Evolutionary conservation across 1,140 invertebrate species (phyloP).

Genomic region (Potamilus streckersoni): DNA sequence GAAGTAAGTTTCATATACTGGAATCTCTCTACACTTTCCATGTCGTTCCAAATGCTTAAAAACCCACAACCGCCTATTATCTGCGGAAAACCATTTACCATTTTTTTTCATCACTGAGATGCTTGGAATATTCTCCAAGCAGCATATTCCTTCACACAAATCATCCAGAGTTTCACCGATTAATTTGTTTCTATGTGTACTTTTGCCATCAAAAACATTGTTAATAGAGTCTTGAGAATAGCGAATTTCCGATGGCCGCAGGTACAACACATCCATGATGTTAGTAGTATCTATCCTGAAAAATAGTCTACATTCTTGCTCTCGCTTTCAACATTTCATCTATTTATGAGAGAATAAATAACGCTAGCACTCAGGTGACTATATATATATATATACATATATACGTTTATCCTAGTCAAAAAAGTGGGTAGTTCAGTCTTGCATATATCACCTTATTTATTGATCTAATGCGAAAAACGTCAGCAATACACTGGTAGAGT

Average conservation of each 20-base stretch:
- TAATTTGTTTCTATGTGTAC: background rate
- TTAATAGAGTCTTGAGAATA: slow-evolving; percentile 28
- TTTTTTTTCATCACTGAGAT: slow-evolving; percentile 5
- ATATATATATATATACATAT: too few species aligned
- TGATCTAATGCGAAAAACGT: too few species aligned
- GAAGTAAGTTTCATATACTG: background rate
- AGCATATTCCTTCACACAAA: slow-evolving; percentile 11
- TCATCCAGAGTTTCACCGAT: slow-evolving; percentile 32
- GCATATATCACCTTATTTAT: too few species aligned
- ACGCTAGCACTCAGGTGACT: too few species aligned
- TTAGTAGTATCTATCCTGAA: too few species aligned
- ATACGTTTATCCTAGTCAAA: too few species aligned
- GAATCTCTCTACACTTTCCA: slow-evolving; percentile 12
- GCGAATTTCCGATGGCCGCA: slow-evolving; percentile 24
- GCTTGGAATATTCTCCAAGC: background rate
- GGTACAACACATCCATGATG: background rate
- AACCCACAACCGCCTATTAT: slow-evolving; percentile 11
- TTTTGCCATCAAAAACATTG: slow-evolving; percentile 2
- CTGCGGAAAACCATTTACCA: slow-evolving; percentile 4
- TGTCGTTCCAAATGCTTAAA: slow-evolving; percentile 9
- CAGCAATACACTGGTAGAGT: too few species aligned
- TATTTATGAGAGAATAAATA: too few species aligned
- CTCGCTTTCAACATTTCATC: too few species aligned
- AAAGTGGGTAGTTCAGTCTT: too few species aligned
- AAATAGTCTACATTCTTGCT: too few species aligned